These are phyloP conservation scores for Argya squamiceps DNA, from an alignment of 2,797 vertebrate genomes.

Conservation along the genomic window DNA sequence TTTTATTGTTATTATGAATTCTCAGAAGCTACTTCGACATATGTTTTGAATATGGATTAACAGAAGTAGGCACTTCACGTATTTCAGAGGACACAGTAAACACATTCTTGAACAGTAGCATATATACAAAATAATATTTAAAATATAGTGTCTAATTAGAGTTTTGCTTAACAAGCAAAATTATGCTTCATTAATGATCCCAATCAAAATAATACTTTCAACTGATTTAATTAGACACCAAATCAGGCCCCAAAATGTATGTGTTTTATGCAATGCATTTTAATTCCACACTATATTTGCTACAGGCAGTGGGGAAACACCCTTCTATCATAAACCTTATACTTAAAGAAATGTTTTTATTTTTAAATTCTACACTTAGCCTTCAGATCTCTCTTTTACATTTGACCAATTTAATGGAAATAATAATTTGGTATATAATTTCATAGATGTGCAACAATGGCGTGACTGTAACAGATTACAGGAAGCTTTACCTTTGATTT, in stretches of 20 bases:
- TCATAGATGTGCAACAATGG: neutral
- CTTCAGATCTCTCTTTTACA: neutral
- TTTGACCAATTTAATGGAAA: neutral
- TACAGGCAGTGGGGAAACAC: accelerated
- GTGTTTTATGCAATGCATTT: neutral
- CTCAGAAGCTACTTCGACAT: neutral
- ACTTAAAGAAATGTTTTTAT: neutral
- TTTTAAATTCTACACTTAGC: neutral
- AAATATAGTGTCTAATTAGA: neutral
- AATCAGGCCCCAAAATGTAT: neutral
- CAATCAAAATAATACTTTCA: neutral
- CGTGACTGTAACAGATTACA: neutral
- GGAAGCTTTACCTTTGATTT: neutral
- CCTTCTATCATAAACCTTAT: neutral
- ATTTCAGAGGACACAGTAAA: slow-evolving; percentile 9
- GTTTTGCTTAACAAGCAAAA: slow-evolving; percentile 34
- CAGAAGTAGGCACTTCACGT: neutral
- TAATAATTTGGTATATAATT: neutral
- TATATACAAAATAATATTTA: neutral
- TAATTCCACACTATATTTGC: neutral
- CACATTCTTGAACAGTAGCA: neutral
- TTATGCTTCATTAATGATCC: neutral
- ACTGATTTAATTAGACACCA: neutral
- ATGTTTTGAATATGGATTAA: neutral
- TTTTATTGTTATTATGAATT: neutral